These are phyloP conservation scores for Oxygymnocypris stewartii DNA, from an alignment of 2,113 vertebrate genomes.

Conservation along the genomic window DNA sequence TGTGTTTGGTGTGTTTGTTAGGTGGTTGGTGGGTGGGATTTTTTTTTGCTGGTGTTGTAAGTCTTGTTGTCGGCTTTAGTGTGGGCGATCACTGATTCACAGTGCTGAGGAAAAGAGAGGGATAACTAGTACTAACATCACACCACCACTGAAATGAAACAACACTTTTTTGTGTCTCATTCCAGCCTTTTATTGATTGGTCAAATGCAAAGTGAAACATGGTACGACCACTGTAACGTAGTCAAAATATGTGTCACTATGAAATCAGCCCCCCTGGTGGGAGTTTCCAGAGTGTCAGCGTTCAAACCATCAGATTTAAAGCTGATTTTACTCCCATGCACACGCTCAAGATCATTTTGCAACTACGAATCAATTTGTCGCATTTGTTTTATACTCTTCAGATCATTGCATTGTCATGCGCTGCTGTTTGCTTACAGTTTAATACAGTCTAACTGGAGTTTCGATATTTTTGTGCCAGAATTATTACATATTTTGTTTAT, in stretches of 20 bases:
- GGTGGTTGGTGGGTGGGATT: slow-evolving; percentile 39
- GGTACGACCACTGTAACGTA: background rate
- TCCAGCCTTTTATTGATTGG: background rate
- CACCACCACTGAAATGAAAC: slow-evolving; percentile 11
- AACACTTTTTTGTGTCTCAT: background rate
- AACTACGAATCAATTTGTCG: background rate
- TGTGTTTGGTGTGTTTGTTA: slow-evolving; percentile 40
- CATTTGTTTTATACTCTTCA: background rate
- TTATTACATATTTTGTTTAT: background rate
- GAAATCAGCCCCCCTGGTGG: background rate
- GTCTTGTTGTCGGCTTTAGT: background rate
- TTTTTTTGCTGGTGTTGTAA: slow-evolving; percentile 13
- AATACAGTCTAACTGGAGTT: background rate
- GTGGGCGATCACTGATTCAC: slow-evolving; percentile 54
- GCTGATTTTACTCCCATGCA: background rate
- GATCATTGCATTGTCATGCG: background rate
- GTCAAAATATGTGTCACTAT: background rate
- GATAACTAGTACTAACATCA: background rate
- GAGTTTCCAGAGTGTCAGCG: slow-evolving; percentile 12
- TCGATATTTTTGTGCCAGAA: background rate
- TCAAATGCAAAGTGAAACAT: background rate
- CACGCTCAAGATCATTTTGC: background rate
- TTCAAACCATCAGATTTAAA: background rate
- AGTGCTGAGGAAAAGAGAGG: slow-evolving; percentile 49
- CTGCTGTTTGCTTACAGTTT: background rate